Evolutionary conservation across 2,888 invertebrate genomes (phyloP).

Genomic region (Adelognathus sp.): DNA sequence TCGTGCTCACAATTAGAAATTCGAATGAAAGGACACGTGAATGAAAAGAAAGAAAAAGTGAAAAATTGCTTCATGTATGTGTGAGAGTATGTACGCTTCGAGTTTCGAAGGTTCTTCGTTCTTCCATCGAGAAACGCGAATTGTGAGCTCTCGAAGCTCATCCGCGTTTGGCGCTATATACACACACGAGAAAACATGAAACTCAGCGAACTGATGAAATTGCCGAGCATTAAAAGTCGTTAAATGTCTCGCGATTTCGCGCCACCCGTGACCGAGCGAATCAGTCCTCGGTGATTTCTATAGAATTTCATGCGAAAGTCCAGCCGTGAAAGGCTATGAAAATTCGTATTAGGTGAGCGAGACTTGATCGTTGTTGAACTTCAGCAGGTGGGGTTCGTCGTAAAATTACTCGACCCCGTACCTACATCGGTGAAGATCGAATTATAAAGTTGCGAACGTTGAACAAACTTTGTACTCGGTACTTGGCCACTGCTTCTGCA

Average conservation of each 20-base stretch:
- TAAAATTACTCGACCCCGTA: constrained; percentile 69
- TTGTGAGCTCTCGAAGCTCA: not conserved
- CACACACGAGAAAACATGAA: constrained; percentile 32
- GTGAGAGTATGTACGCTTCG: not conserved
- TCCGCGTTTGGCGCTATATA: not conserved
- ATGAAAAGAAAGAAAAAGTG: constrained; percentile 14
- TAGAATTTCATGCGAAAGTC: constrained; percentile 34
- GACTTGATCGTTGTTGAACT: constrained; percentile 65
- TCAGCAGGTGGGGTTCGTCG: constrained; percentile 69
- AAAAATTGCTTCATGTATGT: constrained; percentile 26
- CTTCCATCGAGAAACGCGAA: not conserved
- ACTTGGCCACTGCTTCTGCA: constrained; percentile 33
- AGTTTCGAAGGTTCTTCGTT: not conserved
- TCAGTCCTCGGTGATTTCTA: not conserved
- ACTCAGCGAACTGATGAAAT: constrained; percentile 42
- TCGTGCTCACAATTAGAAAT: constrained; percentile 5
- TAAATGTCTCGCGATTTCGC: constrained; percentile 1
- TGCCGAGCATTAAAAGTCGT: constrained; percentile 49
- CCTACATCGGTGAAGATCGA: constrained; percentile 71
- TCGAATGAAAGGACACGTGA: not conserved
- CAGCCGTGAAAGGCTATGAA: constrained; percentile 63
- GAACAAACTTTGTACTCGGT: constrained; percentile 73
- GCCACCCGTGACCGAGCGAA: constrained; percentile 8
- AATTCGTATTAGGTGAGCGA: constrained; percentile 72
- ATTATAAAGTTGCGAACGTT: constrained; percentile 79